Evolutionary conservation across 2,888 invertebrate species (phyloP), one percentile per base, ranked within the genome.

Genomic region (Drosophila siamana): DNA sequence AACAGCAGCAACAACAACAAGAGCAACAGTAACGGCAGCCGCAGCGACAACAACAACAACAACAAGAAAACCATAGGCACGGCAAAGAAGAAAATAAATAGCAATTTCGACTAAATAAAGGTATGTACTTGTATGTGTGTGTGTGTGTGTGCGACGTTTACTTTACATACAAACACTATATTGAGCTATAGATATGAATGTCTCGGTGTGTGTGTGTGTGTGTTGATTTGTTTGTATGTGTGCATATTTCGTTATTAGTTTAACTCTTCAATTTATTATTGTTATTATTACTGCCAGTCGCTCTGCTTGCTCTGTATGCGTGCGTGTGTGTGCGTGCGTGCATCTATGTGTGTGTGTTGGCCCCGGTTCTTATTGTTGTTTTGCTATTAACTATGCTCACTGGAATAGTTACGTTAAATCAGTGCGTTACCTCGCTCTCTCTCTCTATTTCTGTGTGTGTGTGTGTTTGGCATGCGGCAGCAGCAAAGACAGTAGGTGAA

Each of bases 261-360:
- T 77, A 83, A 83, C 83, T 83, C 88, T 83, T 83, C 88, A 83
- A 83, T 83, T 83, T 88, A 88, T 83, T 86, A 88, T 86, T 88
- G 80, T 83, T 83, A 88, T 88, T 83, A 87, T 80, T 74, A 65
- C 63, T 68, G 62, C 55, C 55, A 65, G 55, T 61, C 44, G 38
- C 13, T 38, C 13, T 36, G 33, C 15, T 2, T 36, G 16, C 43
- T 43, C 41, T 69, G 36, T 57, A 22, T 9, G 44, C 7, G 28
- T 60, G 48, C 46, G 44, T 59, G 47, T 44, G 30, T 52, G 36
- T 52, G 30, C 57, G 22, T 52, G 30, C 11, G 43, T 59, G 41
- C 28, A 19, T 48, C 11, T 48, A 19, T 43, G 15, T 43, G 48
- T 41, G 22, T 41, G 16, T 55, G 52, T 72, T 70, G 40, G 70